A percentile compares a stretch with the other conserved stretches of the same genome.
These are phyloP conservation scores for Charina bottae DNA, from an alignment of 2,113 vertebrate species.

Conservation along the genomic window DNA sequence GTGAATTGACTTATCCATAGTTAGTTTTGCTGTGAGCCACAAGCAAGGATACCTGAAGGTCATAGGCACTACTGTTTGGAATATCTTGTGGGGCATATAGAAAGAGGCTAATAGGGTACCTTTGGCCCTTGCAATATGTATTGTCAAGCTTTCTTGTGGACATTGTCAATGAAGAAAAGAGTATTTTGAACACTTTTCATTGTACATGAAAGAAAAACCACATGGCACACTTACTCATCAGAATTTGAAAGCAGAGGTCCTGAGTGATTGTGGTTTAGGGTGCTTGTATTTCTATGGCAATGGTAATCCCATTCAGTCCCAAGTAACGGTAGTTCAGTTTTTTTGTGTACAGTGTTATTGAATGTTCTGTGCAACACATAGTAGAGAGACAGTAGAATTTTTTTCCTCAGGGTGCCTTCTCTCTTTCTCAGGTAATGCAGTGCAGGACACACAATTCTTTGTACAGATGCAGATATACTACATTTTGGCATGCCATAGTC, in stretches of 20 bases:
- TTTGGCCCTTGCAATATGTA: background rate
- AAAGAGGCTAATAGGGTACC: background rate
- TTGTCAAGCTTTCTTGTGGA: background rate
- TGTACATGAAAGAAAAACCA: background rate
- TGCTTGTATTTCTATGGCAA: constrained; percentile 38
- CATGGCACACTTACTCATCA: constrained; percentile 8
- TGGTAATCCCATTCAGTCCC: constrained; percentile 5
- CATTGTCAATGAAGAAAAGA: background rate
- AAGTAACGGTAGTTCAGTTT: no score
- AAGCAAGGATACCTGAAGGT: background rate
- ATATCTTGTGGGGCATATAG: background rate
- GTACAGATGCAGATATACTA: constrained; percentile 22
- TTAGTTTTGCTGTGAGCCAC: background rate
- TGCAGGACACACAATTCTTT: constrained; percentile 41
- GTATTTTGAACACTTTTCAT: background rate
- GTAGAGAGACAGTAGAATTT: constrained; percentile 24
- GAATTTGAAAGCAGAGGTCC: constrained; percentile 23
- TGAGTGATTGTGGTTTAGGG: background rate
- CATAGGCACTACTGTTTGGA: background rate
- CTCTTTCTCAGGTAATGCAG: constrained; percentile 41
- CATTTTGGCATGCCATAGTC: background rate
- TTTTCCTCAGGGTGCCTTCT: constrained; percentile 36
- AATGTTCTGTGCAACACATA: background rate
- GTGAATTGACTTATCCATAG: background rate
- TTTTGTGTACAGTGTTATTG: background rate